A percentile compares a stretch with the other conserved stretches of the same genome.
These are phyloP conservation scores for Laothoe populi DNA, from an alignment of 2,888 invertebrate genomes.

Conservation along the genomic window DNA sequence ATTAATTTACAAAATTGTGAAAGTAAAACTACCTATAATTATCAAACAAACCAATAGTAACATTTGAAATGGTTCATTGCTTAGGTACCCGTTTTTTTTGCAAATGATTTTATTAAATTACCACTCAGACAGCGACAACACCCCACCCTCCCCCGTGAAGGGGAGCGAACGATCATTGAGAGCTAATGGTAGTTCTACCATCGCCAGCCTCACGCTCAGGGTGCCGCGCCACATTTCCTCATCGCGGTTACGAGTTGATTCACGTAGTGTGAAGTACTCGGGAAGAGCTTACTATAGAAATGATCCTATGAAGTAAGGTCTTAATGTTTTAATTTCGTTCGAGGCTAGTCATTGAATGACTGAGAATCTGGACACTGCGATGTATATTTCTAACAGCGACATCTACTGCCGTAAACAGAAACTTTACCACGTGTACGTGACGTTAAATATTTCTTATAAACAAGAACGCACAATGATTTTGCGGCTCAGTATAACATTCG, in stretches of 20 bases:
- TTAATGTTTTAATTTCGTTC: neutral
- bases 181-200: slow-evolving; percentile 1
- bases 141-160: neutral
- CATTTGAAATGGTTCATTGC: too few species aligned
- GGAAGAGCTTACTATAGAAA: slow-evolving; percentile 13
- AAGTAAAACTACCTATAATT: too few species aligned
- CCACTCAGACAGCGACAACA: slow-evolving; percentile 12
- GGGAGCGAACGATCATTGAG: slow-evolving; percentile 8
- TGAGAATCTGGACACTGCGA: slow-evolving; percentile 8
- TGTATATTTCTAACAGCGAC: neutral
- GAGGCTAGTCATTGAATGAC: neutral
- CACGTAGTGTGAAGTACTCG: slow-evolving; percentile 8
- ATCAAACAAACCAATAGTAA: too few species aligned
- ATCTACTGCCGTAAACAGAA: neutral
- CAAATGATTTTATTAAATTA: too few species aligned
- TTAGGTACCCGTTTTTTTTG: too few species aligned
- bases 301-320: slow-evolving; percentile 13
- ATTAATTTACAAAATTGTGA: too few species aligned
- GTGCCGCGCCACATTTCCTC: slow-evolving; percentile 2
- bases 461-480: too few species aligned
- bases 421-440: neutral
- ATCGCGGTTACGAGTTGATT: slow-evolving; percentile 9
- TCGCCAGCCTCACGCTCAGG: slow-evolving; percentile 13
- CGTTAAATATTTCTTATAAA: neutral
- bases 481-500: too few species aligned